Conservation (phyloP, 1,140 invertebrate species). For the Drosophila sechellia region DNA sequence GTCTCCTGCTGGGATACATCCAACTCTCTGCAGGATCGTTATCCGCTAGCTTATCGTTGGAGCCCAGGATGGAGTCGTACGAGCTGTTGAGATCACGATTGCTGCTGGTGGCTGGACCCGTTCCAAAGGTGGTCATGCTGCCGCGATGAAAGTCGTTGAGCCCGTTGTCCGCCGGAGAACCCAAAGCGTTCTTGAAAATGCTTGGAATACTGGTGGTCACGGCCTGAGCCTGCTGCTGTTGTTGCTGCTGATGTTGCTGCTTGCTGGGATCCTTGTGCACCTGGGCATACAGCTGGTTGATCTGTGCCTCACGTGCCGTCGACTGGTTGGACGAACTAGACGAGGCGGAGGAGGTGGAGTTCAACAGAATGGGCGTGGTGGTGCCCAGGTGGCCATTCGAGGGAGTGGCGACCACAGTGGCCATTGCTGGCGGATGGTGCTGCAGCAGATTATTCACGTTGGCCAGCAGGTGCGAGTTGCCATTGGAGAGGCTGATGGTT, state of each 20-base stretch:
- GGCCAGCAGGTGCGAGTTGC: slow-evolving; percentile 68
- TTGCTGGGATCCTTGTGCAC: slow-evolving; percentile 84
- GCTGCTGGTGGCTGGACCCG: slow-evolving; percentile 55
- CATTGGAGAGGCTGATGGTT: slow-evolving; percentile 73
- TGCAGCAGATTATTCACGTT: slow-evolving; percentile 75
- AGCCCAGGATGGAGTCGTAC: slow-evolving; percentile 84
- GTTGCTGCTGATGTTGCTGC: slow-evolving; percentile 62
- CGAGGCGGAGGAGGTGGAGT: slow-evolving; percentile 74
- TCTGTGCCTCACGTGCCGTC: slow-evolving; percentile 76
- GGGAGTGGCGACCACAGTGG: slow-evolving; percentile 13
- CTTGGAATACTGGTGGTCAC: slow-evolving; percentile 53
- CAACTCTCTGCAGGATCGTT: slow-evolving; percentile 82
- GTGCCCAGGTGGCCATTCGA: slow-evolving; percentile 72
- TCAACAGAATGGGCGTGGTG: slow-evolving; percentile 74
- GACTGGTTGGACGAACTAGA: slow-evolving; percentile 74
- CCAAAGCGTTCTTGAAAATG: slow-evolving; percentile 76
- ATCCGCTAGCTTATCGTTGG: slow-evolving; percentile 83
- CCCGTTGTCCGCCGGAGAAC: slow-evolving; percentile 68
- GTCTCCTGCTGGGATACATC: slow-evolving; percentile 82
- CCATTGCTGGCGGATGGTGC: slow-evolving; percentile 61
- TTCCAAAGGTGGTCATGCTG: slow-evolving; percentile 80
- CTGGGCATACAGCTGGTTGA: slow-evolving; percentile 83
- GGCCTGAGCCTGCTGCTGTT: slow-evolving; percentile 27
- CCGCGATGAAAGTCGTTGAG: slow-evolving; percentile 80
- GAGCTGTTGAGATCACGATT: slow-evolving; percentile 84